Percentiles rank a stretch among this genome's conserved stretches.
phyloP scores from a whole-genome alignment of 1,140 invertebrate genomes.

The Pachyrhynchus sulphureomaculatus region DNA sequence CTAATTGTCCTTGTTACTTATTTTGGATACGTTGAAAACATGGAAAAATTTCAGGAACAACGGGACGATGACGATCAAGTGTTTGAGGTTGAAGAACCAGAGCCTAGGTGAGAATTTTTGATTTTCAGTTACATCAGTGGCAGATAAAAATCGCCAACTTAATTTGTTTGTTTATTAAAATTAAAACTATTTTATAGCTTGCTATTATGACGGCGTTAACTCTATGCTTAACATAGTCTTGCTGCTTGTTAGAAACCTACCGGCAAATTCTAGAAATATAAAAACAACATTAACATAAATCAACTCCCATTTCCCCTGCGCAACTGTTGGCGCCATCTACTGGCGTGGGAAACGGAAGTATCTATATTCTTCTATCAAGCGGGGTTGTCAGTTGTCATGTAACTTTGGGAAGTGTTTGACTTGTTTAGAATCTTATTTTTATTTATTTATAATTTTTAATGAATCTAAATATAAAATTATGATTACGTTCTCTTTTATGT shows the following conservation, averaged over 20 bases:
- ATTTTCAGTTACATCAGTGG: not conserved
- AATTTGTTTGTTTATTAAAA: too few relatives aligned
- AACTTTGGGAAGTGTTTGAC: not conserved
- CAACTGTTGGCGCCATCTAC: slow-evolving; percentile 19
- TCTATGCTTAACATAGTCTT: too few relatives aligned
- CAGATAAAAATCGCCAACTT: not conserved
- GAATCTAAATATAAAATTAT: too few relatives aligned
- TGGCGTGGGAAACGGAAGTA: slow-evolving; percentile 15
- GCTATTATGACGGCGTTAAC: too few relatives aligned
- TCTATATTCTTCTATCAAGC: not conserved
- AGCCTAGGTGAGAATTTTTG: slow-evolving; percentile 38
- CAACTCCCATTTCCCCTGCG: not conserved
- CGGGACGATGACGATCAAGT: slow-evolving; percentile 45
- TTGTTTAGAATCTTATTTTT: not conserved
- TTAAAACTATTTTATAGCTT: too few relatives aligned
- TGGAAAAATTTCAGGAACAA: slow-evolving; percentile 46
- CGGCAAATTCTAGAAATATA: not conserved
- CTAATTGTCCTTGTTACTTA: slow-evolving; percentile 2
- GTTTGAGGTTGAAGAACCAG: slow-evolving; percentile 44
- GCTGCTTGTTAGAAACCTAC: not conserved
- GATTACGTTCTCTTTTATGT: too few relatives aligned
- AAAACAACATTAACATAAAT: not conserved
- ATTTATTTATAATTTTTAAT: not conserved
- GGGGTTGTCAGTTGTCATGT: not conserved
- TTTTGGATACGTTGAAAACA: slow-evolving; percentile 25